phyloP scores from a whole-genome alignment of 2,797 vertebrate genomes.

The Gallinago nigripennis region DNA sequence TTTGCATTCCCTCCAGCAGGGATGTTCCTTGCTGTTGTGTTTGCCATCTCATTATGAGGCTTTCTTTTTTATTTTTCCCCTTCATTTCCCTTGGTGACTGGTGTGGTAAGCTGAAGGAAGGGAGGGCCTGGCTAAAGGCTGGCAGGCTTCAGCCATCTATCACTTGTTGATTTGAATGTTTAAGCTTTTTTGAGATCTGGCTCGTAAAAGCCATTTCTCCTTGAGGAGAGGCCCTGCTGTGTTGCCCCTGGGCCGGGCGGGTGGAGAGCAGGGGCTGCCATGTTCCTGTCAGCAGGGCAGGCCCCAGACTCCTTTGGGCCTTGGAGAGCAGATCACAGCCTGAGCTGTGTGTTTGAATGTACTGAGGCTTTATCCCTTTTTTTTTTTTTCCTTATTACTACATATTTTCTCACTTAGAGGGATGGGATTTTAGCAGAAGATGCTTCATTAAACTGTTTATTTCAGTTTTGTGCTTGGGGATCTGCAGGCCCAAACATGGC shows the following conservation, averaged over 20 bases:
- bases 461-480: not conserved
- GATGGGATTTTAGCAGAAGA: not conserved
- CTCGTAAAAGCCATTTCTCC: not conserved
- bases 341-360: not conserved
- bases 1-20: not conserved
- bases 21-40: rapidly evolving
- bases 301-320: not conserved
- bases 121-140: not conserved
- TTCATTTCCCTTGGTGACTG: not conserved
- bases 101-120: not conserved
- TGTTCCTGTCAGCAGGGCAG: rapidly evolving
- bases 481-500: not conserved
- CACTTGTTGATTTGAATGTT: not conserved
- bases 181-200: not conserved
- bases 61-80: not conserved
- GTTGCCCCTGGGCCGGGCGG: not conserved
- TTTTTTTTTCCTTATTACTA: not conserved
- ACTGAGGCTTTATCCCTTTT: not conserved
- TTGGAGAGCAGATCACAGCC: not conserved
- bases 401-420: not conserved
- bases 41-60: not conserved
- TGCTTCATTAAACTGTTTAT: not conserved
- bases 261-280: too few species aligned
- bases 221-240: not conserved
- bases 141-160: not conserved